phyloP scores from a whole-genome alignment of 53 echinoderm and acorn worm genomes.

The Apostichopus leukothele region DNA sequence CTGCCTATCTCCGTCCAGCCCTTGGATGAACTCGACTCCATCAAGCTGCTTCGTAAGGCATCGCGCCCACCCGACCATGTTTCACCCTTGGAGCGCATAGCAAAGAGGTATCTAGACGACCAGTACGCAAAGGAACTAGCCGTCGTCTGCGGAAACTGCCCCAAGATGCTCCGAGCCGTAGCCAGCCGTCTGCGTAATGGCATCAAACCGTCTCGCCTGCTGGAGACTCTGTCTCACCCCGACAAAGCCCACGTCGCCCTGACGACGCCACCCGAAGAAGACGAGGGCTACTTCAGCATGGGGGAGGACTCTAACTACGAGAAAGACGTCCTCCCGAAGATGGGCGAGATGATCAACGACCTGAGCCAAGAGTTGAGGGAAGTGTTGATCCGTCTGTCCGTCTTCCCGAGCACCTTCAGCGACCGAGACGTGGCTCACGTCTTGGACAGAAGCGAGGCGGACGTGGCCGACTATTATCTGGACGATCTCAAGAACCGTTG shows the following conservation, averaged over 20 bases:
- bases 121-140: conserved; percentile 61
- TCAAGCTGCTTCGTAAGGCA: conserved; percentile 70
- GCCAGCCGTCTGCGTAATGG: conserved; percentile 77
- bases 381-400: conserved; percentile 61
- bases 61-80: conserved; percentile 24
- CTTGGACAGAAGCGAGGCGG: conserved; percentile 48
- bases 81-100: conserved; percentile 13
- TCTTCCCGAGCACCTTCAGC: conserved; percentile 69
- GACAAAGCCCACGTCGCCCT: conserved; percentile 44
- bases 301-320: conserved; percentile 52
- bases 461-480: conserved; percentile 53
- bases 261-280: neutral
- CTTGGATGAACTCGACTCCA: conserved; percentile 68
- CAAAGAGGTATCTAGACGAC: conserved; percentile 46
- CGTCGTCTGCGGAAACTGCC: conserved; percentile 75
- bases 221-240: conserved; percentile 64
- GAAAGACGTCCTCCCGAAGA: conserved; percentile 50
- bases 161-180: conserved; percentile 76
- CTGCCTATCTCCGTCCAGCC: conserved; percentile 66
- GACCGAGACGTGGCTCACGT: conserved; percentile 41
- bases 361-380: conserved; percentile 55
- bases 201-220: conserved; percentile 55
- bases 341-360: conserved; percentile 53
- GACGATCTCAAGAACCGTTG: conserved; percentile 55
- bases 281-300: conserved; percentile 51